Evolutionary conservation across 2,113 vertebrate genomes (phyloP).

Genomic region (Percina caprodes): DNA sequence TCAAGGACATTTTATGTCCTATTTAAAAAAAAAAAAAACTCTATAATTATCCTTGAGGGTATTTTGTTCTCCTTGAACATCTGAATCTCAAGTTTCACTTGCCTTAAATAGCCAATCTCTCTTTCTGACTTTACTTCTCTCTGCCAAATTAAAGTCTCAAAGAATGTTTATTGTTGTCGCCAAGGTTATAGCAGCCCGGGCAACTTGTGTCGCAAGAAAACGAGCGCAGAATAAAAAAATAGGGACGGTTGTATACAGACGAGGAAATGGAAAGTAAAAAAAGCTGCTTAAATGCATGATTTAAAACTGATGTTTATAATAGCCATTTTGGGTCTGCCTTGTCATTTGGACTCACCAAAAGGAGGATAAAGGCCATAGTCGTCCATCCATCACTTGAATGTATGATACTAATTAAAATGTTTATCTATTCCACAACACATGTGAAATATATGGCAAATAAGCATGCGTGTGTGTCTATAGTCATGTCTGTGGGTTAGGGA

Average conservation of each 20-base stretch:
- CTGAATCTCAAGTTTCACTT: conserved; percentile 72
- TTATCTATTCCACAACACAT: not conserved
- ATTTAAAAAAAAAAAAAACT: conserved; percentile 40
- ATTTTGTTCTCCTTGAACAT: conserved; percentile 69
- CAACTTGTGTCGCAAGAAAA: conserved; percentile 16
- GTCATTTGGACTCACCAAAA: not conserved
- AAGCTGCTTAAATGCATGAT: conserved; percentile 35
- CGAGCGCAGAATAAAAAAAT: not conserved
- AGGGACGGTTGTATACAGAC: not conserved
- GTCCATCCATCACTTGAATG: not conserved
- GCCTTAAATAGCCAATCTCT: conserved; percentile 73
- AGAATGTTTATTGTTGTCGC: conserved; percentile 68
- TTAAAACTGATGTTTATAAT: conserved; percentile 18
- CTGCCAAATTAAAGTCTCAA: conserved; percentile 66
- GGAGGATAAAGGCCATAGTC: not conserved
- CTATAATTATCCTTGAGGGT: conserved; percentile 51
- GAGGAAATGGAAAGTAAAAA: conserved; percentile 5
- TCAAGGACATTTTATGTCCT: conserved; percentile 57
- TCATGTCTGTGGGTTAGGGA: not conserved
- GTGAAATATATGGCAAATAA: not conserved
- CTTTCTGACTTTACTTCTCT: conserved; percentile 63
- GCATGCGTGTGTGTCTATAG: not conserved
- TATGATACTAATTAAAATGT: not conserved
- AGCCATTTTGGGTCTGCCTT: not conserved
- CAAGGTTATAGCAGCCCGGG: conserved; percentile 51